These are phyloP conservation scores for Serilophus lunatus DNA, from an alignment of 2,113 vertebrate genomes.

Conservation along the genomic window DNA sequence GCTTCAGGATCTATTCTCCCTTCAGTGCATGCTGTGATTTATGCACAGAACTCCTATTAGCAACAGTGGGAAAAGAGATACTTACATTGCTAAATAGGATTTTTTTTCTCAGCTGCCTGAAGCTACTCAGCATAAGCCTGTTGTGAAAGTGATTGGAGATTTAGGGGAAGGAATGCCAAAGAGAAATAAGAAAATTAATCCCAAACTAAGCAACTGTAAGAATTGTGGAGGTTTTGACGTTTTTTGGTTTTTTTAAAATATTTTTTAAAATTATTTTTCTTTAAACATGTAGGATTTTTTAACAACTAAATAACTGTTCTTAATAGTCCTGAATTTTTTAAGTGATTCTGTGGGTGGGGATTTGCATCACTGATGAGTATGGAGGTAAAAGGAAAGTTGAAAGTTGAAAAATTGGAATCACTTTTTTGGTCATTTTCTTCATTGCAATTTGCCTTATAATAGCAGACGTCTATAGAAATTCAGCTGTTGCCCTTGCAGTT, in stretches of 20 bases:
- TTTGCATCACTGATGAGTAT: neutral
- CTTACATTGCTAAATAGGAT: constrained; percentile 29
- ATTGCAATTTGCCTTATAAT: neutral
- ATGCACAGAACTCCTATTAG: constrained; percentile 19
- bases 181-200: constrained; percentile 14
- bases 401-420: neutral
- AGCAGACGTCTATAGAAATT: neutral
- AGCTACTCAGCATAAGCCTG: constrained; percentile 28
- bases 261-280: neutral
- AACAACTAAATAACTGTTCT: neutral
- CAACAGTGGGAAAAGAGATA: neutral
- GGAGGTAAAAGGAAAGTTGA: neutral
- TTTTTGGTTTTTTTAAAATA: neutral
- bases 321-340: neutral
- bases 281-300: neutral
- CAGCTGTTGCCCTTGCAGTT: neutral
- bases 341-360: neutral
- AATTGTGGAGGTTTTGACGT: neutral
- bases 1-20: neutral
- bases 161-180: neutral
- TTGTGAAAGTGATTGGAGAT: constrained; percentile 46
- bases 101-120: constrained; percentile 37
- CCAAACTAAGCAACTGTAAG: neutral
- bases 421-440: neutral
- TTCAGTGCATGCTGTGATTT: neutral